Evolutionary conservation across 2,888 invertebrate species (phyloP), one percentile per base, ranked within the genome.

Genomic region (Archips xylosteana): DNA sequence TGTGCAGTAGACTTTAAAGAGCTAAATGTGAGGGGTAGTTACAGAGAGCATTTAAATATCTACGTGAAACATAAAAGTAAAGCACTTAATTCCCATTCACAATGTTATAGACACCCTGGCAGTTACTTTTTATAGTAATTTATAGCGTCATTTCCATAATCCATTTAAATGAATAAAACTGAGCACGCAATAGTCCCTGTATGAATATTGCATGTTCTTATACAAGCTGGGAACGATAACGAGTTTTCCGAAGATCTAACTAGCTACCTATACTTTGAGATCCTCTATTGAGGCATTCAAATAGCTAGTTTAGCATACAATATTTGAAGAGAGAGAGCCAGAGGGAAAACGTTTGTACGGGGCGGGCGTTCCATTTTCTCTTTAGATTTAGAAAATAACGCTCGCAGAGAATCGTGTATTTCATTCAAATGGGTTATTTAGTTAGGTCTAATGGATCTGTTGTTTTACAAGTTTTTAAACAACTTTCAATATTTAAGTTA

Each of bases 241-340:
- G 80, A 83, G 83, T 81, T 84, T 82, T 82, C 84, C 86, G 83
- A 76, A 86, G 84, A 81, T 82, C 81, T 84, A 80, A 78, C 74
- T 78, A 80, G 77, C 69, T 70, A 69, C 75, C 63, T 70, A 74
- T 67, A 70, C 71, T 66, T 61, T 57, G 65, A 57, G 60, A 73
- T 73, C 73, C 68, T 68, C 68, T 75, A 78, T 78, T 77, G 79
- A 79, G 78, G 86, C 83, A 89, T 89, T 86, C 81, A 86, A 88
- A 89, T 89, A 79, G 85, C 84, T 83, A 82, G 80, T 84, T 88
- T 87, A 86, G 85, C 85, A 87, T 87, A 85, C 83, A 84, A 87
- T 88, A 87, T 87, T 81, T 73, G 63, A 68, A 68, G 73, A 71
- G 65, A 68, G 73, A 71, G 65, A 73, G 63, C 68, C 66, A 67